These are phyloP conservation scores for human DNA, from an alignment of 2,113 vertebrate species.

Conservation along the genomic window DNA sequence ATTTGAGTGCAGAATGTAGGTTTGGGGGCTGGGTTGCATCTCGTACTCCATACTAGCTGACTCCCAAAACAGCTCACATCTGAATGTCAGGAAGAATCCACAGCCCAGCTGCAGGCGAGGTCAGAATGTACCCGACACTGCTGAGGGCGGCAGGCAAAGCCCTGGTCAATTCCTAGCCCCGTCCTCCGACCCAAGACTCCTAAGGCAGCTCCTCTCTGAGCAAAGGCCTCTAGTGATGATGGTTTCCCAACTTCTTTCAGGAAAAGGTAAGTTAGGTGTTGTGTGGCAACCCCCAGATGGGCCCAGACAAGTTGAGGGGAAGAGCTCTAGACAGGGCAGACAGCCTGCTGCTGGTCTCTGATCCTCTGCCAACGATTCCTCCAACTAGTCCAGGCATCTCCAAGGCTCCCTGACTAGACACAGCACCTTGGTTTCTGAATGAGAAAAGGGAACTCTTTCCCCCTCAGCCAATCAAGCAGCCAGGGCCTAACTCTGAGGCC, in stretches of 20 bases:
- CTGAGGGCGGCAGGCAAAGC: not conserved
- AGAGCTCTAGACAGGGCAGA: not conserved
- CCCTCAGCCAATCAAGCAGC: not conserved
- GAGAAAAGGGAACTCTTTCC: not conserved
- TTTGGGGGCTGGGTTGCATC: not conserved
- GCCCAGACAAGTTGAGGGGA: slow-evolving; percentile 16
- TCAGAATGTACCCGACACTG: not conserved
- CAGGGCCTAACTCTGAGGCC: not conserved
- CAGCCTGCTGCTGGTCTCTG: not conserved
- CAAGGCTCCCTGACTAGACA: not conserved
- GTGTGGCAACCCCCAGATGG: not conserved
- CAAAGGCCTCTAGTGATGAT: slow-evolving; percentile 4
- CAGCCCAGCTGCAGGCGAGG: not conserved
- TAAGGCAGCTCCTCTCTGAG: not conserved
- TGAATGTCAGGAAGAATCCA: not conserved
- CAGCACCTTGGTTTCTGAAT: slow-evolving; percentile 57
- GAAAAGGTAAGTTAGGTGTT: not conserved
- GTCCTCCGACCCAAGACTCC: not conserved
- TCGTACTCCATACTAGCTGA: not conserved
- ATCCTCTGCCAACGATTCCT: slow-evolving; percentile 12
- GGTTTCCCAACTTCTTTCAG: not conserved
- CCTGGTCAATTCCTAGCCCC: not conserved
- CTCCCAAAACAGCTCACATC: not conserved
- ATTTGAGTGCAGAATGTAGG: not conserved
- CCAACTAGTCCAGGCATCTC: slow-evolving; percentile 48